A percentile compares a stretch with the other conserved stretches of the same genome.
These are phyloP conservation scores for Aphaenogaster ashmeadi DNA, from an alignment of 1,140 invertebrate genomes.

Conservation along the genomic window DNA sequence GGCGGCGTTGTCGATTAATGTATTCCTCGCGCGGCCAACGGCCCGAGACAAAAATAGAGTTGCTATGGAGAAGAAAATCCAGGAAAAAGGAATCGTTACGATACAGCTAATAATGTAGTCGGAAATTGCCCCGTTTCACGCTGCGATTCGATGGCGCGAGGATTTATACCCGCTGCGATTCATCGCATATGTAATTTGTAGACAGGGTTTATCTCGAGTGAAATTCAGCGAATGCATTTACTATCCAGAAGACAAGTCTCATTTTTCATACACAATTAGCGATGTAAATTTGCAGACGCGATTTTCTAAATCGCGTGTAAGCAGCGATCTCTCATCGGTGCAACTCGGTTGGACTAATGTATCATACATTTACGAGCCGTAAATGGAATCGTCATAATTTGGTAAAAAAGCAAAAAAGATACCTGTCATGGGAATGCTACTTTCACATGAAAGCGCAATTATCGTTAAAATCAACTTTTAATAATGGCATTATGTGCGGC, in stretches of 20 bases:
- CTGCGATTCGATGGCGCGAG: slow-evolving; percentile 14
- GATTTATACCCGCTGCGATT: neutral
- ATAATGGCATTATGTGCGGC: neutral
- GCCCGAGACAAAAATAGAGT: slow-evolving; percentile 33
- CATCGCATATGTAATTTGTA: slow-evolving; percentile 19
- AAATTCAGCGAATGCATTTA: slow-evolving; percentile 34
- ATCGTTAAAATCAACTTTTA: slow-evolving; percentile 42
- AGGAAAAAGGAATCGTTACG: neutral
- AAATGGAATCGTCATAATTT: neutral
- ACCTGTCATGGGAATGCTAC: neutral
- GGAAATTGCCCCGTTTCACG: neutral
- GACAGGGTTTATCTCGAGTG: slow-evolving; percentile 6
- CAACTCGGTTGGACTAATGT: neutral
- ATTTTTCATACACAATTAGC: slow-evolving; percentile 39
- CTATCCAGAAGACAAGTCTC: neutral
- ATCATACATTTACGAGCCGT: neutral
- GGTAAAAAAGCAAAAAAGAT: neutral
- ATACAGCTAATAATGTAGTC: neutral
- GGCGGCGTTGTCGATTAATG: slow-evolving; percentile 55
- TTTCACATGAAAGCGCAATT: slow-evolving; percentile 8
- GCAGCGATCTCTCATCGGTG: slow-evolving; percentile 10
- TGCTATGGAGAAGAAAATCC: slow-evolving; percentile 6
- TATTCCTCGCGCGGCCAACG: slow-evolving; percentile 24
- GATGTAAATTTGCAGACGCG: slow-evolving; percentile 13
- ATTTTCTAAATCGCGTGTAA: slow-evolving; percentile 4